phyloP scores from a whole-genome alignment of 2,113 vertebrate species.

The Colius striatus region DNA sequence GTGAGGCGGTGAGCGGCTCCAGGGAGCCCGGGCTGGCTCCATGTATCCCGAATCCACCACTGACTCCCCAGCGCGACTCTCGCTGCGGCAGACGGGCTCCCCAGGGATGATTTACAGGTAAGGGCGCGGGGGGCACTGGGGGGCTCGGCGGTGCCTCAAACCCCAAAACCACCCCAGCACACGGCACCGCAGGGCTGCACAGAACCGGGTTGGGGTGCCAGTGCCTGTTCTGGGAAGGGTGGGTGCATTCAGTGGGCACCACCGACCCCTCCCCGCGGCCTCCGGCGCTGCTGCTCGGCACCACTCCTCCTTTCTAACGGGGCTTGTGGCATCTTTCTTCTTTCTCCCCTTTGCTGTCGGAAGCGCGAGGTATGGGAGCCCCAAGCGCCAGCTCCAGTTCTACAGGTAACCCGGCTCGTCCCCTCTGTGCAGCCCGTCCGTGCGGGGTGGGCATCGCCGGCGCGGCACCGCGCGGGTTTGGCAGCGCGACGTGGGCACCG shows the following conservation, averaged over 20 bases:
- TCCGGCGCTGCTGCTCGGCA: background rate
- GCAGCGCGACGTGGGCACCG: background rate
- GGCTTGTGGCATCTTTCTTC: constrained; percentile 73
- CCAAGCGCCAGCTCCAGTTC: constrained; percentile 99
- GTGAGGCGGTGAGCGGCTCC: constrained; percentile 42
- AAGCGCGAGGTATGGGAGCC: constrained; percentile 98
- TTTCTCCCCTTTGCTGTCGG: constrained; percentile 78
- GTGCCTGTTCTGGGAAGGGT: too few species aligned
- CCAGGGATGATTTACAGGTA: constrained; percentile 99
- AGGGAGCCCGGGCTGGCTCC: constrained; percentile 78
- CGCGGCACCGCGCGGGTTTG: accelerated
- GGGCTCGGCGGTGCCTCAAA: background rate
- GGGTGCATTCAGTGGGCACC: background rate
- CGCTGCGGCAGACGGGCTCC: constrained; percentile 94
- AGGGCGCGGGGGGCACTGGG: background rate
- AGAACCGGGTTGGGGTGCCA: too few species aligned
- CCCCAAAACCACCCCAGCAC: accelerated
- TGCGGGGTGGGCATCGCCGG: background rate
- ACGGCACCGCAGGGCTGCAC: background rate
- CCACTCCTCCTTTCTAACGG: background rate
- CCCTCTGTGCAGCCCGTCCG: background rate
- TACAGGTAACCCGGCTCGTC: constrained; percentile 91
- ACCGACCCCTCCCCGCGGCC: background rate
- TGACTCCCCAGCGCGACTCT: constrained; percentile 96
- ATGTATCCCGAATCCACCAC: constrained; percentile 99